A percentile compares a stretch with the other conserved stretches of the same genome.
phyloP scores from a whole-genome alignment of 2,113 vertebrate genomes.

The Trematomus loennbergii region DNA sequence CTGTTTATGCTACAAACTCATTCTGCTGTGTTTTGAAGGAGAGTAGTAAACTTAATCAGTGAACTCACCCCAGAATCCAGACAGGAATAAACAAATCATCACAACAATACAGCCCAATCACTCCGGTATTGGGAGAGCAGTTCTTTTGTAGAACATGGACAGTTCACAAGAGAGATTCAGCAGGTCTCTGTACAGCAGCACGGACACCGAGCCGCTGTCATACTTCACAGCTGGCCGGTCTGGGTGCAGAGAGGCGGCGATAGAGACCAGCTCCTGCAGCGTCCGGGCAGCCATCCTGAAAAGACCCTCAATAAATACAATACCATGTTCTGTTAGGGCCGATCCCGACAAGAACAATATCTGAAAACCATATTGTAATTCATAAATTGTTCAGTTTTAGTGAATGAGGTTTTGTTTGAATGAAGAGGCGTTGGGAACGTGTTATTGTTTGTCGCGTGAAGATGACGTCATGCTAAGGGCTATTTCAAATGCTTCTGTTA shows the following conservation, averaged over 20 bases:
- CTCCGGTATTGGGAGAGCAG: constrained; percentile 58
- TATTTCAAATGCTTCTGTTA: background rate
- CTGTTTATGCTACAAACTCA: background rate
- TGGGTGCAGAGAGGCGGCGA: constrained; percentile 76
- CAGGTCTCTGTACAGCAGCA: constrained; percentile 82
- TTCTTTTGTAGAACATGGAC: constrained; percentile 74
- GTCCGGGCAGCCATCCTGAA: constrained; percentile 59
- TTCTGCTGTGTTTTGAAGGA: background rate
- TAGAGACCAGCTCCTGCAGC: constrained; percentile 86
- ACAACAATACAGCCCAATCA: constrained; percentile 89
- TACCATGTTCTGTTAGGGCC: background rate
- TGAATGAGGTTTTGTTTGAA: background rate
- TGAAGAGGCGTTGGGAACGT: no score
- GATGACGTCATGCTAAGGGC: constrained; percentile 25
- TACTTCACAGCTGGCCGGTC: constrained; percentile 85
- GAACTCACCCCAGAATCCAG: constrained; percentile 93
- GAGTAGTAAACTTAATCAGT: background rate
- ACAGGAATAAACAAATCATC: constrained; percentile 88
- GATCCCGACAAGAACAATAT: background rate
- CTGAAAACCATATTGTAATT: background rate
- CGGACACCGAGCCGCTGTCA: constrained; percentile 67
- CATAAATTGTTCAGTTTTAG: background rate
- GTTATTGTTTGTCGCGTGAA: constrained; percentile 42
- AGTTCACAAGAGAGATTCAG: constrained; percentile 76
- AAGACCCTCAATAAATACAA: background rate